Base-by-base conservation (phyloP, 2,888 invertebrate species). In the Lithophane socia region DNA sequence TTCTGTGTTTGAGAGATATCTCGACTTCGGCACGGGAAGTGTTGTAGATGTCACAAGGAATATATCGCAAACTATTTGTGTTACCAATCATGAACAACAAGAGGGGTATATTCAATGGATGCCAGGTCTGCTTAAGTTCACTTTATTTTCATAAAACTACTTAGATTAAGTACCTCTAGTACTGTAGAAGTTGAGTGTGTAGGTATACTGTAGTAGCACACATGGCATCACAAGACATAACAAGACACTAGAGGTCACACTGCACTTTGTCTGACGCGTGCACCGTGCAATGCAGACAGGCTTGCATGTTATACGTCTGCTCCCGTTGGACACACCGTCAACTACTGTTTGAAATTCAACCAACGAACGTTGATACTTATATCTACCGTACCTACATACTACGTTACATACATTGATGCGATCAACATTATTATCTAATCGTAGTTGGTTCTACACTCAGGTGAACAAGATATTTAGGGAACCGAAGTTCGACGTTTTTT, bases 21-120 rank as follows among this genome's bases (percentile, higher is more conserved):
- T 97, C 61, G 96, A 97, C 82, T 97, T 96, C 82, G 95, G 94
- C 2, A 93, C 89, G 44, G 97, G 96, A 60, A 94, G 94, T 86
- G 91, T 93, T 16, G 79, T 70, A 0, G 94, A 96, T 78, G 81
- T 94, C 0, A 95, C 95, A 1, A 89, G 91, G 80, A 97, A 96
- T 84, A 95, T 96, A 87, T 95, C 96, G 2, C 95, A 96, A 84
- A 95, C 94, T 18, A 82, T 97, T 66, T 94, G 95, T 76, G 94
- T 97, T 0, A 96, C 96, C 3, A 97, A 97, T 87, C 96, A 97
- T 84, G 92, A 93, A 67, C 89, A 90, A n/a, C 91, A 92, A 44
- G 96, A 96, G 29, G 96, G 95, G 0, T 94, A 92, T 75, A 94
- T 96, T 69, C 94, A 94, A 73, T 97, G 97, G 97, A 87, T 95